Base-by-base conservation (phyloP, 2,797 vertebrate species). In the Leuciscus waleckii region DNA sequence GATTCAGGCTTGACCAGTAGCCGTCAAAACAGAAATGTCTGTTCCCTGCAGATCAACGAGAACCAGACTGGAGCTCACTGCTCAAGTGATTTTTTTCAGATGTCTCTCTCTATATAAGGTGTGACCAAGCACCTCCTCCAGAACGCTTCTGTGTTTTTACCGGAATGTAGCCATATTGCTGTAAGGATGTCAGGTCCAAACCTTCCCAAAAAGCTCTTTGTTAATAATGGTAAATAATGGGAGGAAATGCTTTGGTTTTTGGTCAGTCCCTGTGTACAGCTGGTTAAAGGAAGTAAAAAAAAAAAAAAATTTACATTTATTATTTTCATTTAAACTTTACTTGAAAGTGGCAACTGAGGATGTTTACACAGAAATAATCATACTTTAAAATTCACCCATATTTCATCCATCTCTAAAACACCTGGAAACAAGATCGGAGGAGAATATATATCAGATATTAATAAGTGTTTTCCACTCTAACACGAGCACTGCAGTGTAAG, bases 81-180 rank as follows among this genome's bases (percentile, higher is more conserved):
- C 74, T 82, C 70, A 37, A 63, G 68, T 86, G 85, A 88, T 90
- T 86, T 90, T 85, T 88, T 86, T 87, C 87, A 86, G 71, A 87
- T 90, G 89, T 84, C 84, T 89, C 86, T 84, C 65, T 82, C 58
- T 82, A 79, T 85, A 56, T 83, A 86, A 90, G 85, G 87, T 91
- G 89, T 89, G 87, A 88, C 87, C 84, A 91, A 90, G 87, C 80
- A 89, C 88, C 90, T 90, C 90, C 88, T 89, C 88, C 88, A 70
- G 51, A 77, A 87, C 2, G 37, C 77, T 74, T 79, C 81, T 78
- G 73, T 58, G 83, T 37, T 43, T 85, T 85, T 85, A 69, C 76
- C 81, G 83, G 77, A 85, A 87, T 58, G 69, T 43, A 17, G 70
- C 29, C 43, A 73, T 41, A 82, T 76, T 76, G 32, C 56, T 26